Base-by-base conservation (phyloP, 2,113 vertebrate species). In the Mionectes macconnelli region DNA sequence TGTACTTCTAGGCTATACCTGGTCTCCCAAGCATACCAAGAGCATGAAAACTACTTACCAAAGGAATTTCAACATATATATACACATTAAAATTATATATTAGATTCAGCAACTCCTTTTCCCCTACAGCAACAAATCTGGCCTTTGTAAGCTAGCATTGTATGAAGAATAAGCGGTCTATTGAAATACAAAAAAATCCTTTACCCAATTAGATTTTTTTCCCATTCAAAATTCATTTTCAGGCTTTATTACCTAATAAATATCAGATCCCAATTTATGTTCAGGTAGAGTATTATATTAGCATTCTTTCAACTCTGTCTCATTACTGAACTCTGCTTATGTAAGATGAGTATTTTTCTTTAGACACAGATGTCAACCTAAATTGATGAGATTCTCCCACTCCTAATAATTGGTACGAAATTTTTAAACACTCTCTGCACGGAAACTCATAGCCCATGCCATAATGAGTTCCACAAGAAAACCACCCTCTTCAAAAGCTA, bases 211-310 rank as follows among this genome's bases (percentile, higher is more conserved):
- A 47, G 39, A 69, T 59, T 28, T 73, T 44, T 90, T 86, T 33
- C 63, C 35, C 11, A 77, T 81, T 92, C 67, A 31, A 84, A 83
- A 78, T 87, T 44, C 60, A 88, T 93, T 89, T 59, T 75, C 69
- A 70, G 35, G 35, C 27, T 85, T 83, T 90, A 82, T 70, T 42
- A 47, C 21, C 67, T 86, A 93, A 90, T 88, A 95, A 83, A 94
- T 84, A 73, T 12, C 27, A 72, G 47, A 45, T 33, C 24, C 35
- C 7, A 68, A 79, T 81, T 91, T 67, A 59, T 81, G 60, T 40
- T 89, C 68, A 78, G 47, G 47, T 63, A 62, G 42, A 75, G 22
- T 37, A 81, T 87, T 90, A 47, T 50, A 74, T 72, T 68, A 81
- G 40, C 45, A 60, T 81, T 92, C 72, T 31, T 90, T 33, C 55